Percentiles rank a stretch among this genome's conserved stretches.
phyloP scores from a whole-genome alignment of 2,888 invertebrate genomes.

The Pristionchus maxplancki region DNA sequence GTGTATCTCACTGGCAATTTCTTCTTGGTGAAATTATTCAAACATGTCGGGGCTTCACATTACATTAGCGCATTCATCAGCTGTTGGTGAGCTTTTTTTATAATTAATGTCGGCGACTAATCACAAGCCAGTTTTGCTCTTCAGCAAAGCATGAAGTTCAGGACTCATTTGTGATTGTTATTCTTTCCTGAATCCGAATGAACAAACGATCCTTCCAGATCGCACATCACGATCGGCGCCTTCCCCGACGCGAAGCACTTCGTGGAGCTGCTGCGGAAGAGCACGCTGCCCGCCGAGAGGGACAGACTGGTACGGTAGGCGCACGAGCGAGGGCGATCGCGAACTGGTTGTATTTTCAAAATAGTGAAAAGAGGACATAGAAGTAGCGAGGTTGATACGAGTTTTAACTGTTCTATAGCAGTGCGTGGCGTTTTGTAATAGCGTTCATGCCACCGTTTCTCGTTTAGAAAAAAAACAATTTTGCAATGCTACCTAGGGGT shows the following conservation, averaged over 20 bases:
- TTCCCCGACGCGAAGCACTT: slow-evolving; percentile 98
- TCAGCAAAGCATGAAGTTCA: not conserved
- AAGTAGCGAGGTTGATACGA: too few species aligned
- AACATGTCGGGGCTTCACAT: too few species aligned
- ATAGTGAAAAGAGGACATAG: too few species aligned
- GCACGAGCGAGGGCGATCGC: not conserved
- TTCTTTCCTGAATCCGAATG: not conserved
- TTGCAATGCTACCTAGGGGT: too few species aligned
- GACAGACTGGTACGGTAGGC: slow-evolving; percentile 81
- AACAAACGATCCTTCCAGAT: slow-evolving; percentile 81
- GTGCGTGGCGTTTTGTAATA: not conserved
- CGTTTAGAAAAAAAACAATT: not conserved
- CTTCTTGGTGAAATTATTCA: too few species aligned
- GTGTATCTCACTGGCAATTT: too few species aligned
- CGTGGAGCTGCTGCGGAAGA: slow-evolving; percentile 94
- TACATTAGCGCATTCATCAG: too few species aligned
- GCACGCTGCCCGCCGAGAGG: slow-evolving; percentile 87
- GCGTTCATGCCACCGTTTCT: not conserved
- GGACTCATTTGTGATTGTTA: not conserved
- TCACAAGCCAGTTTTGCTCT: too few species aligned
- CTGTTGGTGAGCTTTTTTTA: too few species aligned
- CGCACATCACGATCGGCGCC: slow-evolving; percentile 95
- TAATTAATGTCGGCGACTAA: too few species aligned
- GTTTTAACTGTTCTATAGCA: not conserved
- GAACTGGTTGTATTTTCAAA: not conserved